Percentiles rank a stretch among this genome's conserved stretches.
These are phyloP conservation scores for Tipula lateralis DNA, from an alignment of 2,888 invertebrate species.

Conservation along the genomic window DNA sequence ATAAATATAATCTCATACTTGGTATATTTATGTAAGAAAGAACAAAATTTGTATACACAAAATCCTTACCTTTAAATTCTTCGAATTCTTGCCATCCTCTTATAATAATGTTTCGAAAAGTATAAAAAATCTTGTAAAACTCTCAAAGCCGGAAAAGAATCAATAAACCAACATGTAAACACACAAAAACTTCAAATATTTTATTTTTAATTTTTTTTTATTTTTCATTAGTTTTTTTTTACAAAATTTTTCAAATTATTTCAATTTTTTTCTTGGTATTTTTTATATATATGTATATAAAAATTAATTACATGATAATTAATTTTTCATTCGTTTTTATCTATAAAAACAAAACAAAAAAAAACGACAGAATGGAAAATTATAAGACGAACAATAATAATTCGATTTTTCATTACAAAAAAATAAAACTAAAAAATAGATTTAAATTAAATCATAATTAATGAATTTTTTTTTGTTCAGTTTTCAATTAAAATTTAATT, in stretches of 20 bases:
- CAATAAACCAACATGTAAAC: background rate
- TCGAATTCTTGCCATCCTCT: background rate
- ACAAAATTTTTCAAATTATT: slow-evolving; percentile 11
- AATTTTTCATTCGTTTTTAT: slow-evolving; percentile 11
- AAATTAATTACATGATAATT: slow-evolving; percentile 19
- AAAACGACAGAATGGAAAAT: background rate
- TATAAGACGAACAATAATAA: background rate
- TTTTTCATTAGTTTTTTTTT: slow-evolving; percentile 15
- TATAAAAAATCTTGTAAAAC: background rate
- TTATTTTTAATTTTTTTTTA: background rate
- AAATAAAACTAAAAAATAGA: background rate
- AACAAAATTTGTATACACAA: background rate
- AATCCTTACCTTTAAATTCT: background rate
- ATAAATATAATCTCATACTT: background rate
- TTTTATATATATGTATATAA: background rate
- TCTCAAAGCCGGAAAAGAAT: background rate
- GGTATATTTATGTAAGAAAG: background rate
- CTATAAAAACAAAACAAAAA: background rate
- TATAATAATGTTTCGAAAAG: background rate
- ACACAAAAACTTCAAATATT: background rate
- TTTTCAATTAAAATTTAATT: background rate
- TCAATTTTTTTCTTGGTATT: background rate
- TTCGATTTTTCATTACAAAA: slow-evolving; percentile 9
- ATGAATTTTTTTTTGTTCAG: background rate
- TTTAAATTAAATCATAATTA: background rate